Percentiles rank a stretch among this genome's conserved stretches.
These are phyloP conservation scores for Sinodicranocentrus sp. DNA, from an alignment of 2,888 invertebrate genomes.

Conservation along the genomic window DNA sequence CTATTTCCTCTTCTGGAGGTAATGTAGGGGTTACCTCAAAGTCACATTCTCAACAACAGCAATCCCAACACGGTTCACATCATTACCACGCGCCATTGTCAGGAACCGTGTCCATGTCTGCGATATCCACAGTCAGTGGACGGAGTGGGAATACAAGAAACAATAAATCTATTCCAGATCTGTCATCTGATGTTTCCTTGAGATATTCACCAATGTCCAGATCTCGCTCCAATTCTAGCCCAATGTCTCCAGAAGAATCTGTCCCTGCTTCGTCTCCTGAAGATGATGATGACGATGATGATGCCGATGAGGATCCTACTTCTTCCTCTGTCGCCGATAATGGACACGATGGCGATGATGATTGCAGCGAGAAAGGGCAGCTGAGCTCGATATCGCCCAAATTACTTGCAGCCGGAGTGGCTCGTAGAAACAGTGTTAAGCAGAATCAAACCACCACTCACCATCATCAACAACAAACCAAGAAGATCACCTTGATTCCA, in stretches of 20 bases:
- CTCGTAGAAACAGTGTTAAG: slow-evolving; percentile 48
- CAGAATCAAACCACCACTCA: not conserved
- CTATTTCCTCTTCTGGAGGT: slow-evolving; percentile 15
- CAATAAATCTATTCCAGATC: slow-evolving; percentile 71
- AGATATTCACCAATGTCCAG: slow-evolving; percentile 71
- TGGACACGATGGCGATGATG: slow-evolving; percentile 69
- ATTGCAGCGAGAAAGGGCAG: slow-evolving; percentile 57
- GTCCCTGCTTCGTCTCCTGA: slow-evolving; percentile 59
- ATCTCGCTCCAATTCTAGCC: slow-evolving; percentile 69
- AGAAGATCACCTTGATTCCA: slow-evolving; percentile 64
- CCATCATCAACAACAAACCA: slow-evolving; percentile 8
- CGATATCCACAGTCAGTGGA: slow-evolving; percentile 66
- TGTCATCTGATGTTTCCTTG: slow-evolving; percentile 72
- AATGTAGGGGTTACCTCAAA: slow-evolving; percentile 19
- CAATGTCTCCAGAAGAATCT: slow-evolving; percentile 70
- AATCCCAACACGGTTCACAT: slow-evolving; percentile 14
- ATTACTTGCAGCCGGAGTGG: slow-evolving; percentile 33
- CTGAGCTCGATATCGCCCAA: slow-evolving; percentile 36
- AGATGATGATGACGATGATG: slow-evolving; percentile 66
- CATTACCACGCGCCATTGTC: slow-evolving; percentile 64
- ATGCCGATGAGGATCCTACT: slow-evolving; percentile 70
- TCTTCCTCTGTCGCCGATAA: slow-evolving; percentile 59
- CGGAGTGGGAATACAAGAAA: slow-evolving; percentile 31
- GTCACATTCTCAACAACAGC: slow-evolving; percentile 16
- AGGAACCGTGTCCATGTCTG: slow-evolving; percentile 72